Base-by-base conservation (phyloP, 2,888 invertebrate genomes). In the Cyrtodaria siliqua region DNA sequence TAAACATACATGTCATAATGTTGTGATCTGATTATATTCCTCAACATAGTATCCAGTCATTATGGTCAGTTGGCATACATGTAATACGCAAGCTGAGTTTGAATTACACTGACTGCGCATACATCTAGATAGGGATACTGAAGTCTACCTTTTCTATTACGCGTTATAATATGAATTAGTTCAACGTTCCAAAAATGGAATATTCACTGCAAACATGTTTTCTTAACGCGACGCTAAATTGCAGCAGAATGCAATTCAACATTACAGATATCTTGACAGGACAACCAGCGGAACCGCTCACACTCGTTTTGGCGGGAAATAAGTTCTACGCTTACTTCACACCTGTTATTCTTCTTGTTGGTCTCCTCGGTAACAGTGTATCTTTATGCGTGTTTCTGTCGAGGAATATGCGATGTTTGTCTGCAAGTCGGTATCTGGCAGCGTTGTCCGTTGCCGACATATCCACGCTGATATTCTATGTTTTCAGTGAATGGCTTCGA, bases 381-480 rank as follows among this genome's bases (percentile, higher is more conserved):
- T 96, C 96, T 0, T 94, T 97, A 0, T 94, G 95, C 80, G 96
- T 97, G 0, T 97, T 97, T 89, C 95, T 96, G 42, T 96, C 96
- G 79, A 93, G 97, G 66, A 94, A 95, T 38, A 94, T 95, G 76
- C 94, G 96, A 12, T 73, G 84, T 2, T 84, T 91, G 61, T 96
- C 97, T 0, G 96, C 97, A 0, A 96, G 96, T 78, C 95, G 95
- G 82, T 97, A 97, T 91, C 93, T 97, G 72, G 95, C 96, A 0
- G 96, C 96, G 0, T 92, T 97, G 57, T 96, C 97, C 71, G 96
- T 96, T 90, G 96, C 96, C 0, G 94, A 96, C 2, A 96, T 96
- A 85, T 92, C 97, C 18, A 88, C 95, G 0, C 95, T 95, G 14
- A 92, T 96, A 1, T 94, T 97, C 49, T 92, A 90, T 71, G 91